Evolutionary conservation across 2,888 invertebrate species (phyloP), one percentile per base, ranked within the genome.

Genomic region (Tenthredo notha): DNA sequence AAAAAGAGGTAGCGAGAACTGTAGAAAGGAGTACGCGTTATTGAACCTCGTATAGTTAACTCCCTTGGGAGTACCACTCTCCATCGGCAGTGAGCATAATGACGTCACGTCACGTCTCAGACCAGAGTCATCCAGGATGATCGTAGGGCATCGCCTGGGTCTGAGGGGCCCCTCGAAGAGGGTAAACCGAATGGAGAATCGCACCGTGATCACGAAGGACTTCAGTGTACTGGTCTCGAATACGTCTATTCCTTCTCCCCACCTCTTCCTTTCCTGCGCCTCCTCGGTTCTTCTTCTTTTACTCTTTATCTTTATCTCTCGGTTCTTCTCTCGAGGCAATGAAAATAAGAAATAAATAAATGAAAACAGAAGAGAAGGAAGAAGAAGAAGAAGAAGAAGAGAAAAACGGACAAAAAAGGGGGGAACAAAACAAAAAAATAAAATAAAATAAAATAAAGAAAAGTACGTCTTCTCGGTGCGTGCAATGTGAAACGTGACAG

Each of bases 401-500:
- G 87, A 87, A 87, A 88, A 89, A 89, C 88, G 6, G 50, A n/a
- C 3, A 67, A 72, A 54, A 75, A 54, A 75, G 40, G 72, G 37
- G 37, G 37, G 7, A 7, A 6, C 0, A 37, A 37, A 37, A 37
- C 6, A 1, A 37, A 37, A 37, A 37, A 37, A 0, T 2, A 37
- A 33, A 4, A 33, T 4, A 4, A 33, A 33, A 85, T 85, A 86
- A 87, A 87, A 88, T 87, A 89, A 89, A 88, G 12, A 77, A 70
- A 70, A 37, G 29, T 25, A 37, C 75, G 47, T 43, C 21, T 75
- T 90, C 91, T 89, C 90, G 90, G 91, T 92, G 92, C 92, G 92
- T 92, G 92, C 91, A 92, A 92, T 92, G 91, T 91, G 92, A 92
- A 90, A 92, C 92, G 92, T 92, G 92, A 92, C 92, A 92, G 90